Conservation (phyloP, 1,140 invertebrate genomes). For the Polypedilum vanderplanki region DNA sequence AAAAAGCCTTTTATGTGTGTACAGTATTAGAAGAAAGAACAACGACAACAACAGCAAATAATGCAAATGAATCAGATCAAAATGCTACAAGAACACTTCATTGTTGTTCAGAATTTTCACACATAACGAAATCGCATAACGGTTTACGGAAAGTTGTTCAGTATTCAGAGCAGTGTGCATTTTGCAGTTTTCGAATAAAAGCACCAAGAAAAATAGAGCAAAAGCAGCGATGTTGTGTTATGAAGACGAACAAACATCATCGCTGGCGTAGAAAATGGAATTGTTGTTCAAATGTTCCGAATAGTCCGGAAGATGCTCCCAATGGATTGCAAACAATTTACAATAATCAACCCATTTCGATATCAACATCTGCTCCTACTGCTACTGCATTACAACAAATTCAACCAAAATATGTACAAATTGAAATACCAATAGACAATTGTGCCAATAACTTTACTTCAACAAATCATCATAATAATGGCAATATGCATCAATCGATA, state of each 20-base stretch:
- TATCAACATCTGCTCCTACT: slow-evolving; percentile 30
- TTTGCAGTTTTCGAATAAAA: slow-evolving; percentile 40
- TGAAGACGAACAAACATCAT: slow-evolving; percentile 43
- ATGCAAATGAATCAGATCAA: slow-evolving; percentile 24
- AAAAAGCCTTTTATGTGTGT: slow-evolving; percentile 41
- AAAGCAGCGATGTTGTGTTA: slow-evolving; percentile 35
- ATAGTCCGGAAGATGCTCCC: slow-evolving; percentile 48
- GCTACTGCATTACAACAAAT: slow-evolving; percentile 29
- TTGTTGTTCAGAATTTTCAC: slow-evolving; percentile 35
- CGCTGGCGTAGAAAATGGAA: slow-evolving; percentile 49
- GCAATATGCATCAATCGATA: background rate
- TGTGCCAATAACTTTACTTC: background rate
- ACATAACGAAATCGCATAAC: slow-evolving; percentile 23
- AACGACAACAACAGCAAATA: background rate
- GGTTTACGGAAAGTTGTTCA: slow-evolving; percentile 33
- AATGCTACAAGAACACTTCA: slow-evolving; percentile 37
- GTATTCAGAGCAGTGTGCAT: slow-evolving; percentile 41
- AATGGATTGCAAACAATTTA: slow-evolving; percentile 32
- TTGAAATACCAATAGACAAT: slow-evolving; percentile 11
- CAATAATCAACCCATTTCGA: slow-evolving; percentile 25
- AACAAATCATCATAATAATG: slow-evolving; percentile 4
- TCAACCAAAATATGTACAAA: slow-evolving; percentile 7
- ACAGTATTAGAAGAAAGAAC: slow-evolving; percentile 38
- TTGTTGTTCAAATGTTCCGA: slow-evolving; percentile 49
- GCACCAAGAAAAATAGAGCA: slow-evolving; percentile 26